Percentiles rank a stretch among this genome's conserved stretches.
phyloP scores from a whole-genome alignment of 2,888 invertebrate species.

The Celastrina argiolus region DNA sequence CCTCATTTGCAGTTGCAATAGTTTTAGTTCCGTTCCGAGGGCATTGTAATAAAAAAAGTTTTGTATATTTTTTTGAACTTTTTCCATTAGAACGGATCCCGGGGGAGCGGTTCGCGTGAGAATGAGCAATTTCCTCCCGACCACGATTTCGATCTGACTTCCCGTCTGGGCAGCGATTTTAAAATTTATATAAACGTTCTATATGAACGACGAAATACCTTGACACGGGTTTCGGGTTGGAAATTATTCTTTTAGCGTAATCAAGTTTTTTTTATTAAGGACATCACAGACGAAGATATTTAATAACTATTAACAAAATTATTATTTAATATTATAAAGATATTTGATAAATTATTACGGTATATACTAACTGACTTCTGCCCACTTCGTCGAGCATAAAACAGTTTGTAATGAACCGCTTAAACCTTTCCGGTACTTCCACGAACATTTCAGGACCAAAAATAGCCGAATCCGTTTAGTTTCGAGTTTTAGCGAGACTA shows the following conservation, averaged over 20 bases:
- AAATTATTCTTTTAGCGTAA: not conserved
- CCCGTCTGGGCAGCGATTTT: slow-evolving; percentile 73
- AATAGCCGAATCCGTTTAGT: too few relatives aligned
- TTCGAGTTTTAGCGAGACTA: too few relatives aligned
- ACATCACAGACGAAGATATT: too few relatives aligned
- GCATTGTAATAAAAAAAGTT: slow-evolving; percentile 59
- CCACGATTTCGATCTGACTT: slow-evolving; percentile 75
- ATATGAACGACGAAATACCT: slow-evolving; percentile 55
- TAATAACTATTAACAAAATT: too few relatives aligned
- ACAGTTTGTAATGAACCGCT: too few relatives aligned
- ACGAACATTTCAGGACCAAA: too few relatives aligned
- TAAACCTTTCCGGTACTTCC: too few relatives aligned
- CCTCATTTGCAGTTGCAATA: slow-evolving; percentile 26
- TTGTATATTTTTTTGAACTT: slow-evolving; percentile 71
- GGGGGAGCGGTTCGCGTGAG: slow-evolving; percentile 69
- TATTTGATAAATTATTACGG: too few relatives aligned
- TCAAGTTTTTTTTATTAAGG: not conserved
- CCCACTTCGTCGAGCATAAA: too few relatives aligned
- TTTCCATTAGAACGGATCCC: slow-evolving; percentile 71
- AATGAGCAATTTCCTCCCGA: slow-evolving; percentile 75
- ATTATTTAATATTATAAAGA: too few relatives aligned
- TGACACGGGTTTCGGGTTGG: slow-evolving; percentile 5
- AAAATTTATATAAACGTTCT: slow-evolving; percentile 72
- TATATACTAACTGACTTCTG: too few relatives aligned
- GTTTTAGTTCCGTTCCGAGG: slow-evolving; percentile 40